Evolutionary conservation across 2,113 vertebrate genomes (phyloP), one percentile per base, ranked within the genome.

Genomic region (Pteropus alecto): DNA sequence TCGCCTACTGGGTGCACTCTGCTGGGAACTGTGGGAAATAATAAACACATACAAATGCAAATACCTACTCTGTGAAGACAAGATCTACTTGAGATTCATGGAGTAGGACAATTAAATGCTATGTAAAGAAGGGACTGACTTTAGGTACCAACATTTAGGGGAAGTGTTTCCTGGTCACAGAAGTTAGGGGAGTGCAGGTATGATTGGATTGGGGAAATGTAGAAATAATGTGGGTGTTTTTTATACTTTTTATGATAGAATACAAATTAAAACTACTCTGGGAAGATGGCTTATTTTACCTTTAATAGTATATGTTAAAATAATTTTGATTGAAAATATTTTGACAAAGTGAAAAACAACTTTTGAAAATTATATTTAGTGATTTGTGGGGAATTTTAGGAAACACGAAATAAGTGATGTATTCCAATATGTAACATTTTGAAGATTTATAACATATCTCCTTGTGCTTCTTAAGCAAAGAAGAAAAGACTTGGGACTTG

Each of bases 271-370:
- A 79, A 28, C 26, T 61, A 41, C 35, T 79, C 60, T 83, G 56
- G 54, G n/a, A 84, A 93, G 84, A 61, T 60, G 10, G 60, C 33
- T 65, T 63, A 65, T 86, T 94, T 77, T 79, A 33, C 76, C 74
- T 97, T 91, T 78, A 87, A 46, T 83, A 67, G 8, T 56, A 82
- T 46, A 38, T 61, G 74, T 90, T 56, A 35, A 56, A 89, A 79
- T 90, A 63, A 63, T 93, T 90, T 68, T 94, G 48, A 51, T 86
- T 54, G 63, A 79, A 93, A 94, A n/a, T 67, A 38, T 56, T 93
- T 95, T 88, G 70, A 65, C 24, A 85, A 67, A 71, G 43, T 67
- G 5, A 86, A 70, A 96, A 94, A 79, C 35, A 84, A 10, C 58
- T 56, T 77, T 61, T 58, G 24, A 83, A 89, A 85, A 60, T 18